Evolutionary conservation across 2,797 vertebrate genomes (phyloP).

Genomic region (Leucoraja ocellata): DNA sequence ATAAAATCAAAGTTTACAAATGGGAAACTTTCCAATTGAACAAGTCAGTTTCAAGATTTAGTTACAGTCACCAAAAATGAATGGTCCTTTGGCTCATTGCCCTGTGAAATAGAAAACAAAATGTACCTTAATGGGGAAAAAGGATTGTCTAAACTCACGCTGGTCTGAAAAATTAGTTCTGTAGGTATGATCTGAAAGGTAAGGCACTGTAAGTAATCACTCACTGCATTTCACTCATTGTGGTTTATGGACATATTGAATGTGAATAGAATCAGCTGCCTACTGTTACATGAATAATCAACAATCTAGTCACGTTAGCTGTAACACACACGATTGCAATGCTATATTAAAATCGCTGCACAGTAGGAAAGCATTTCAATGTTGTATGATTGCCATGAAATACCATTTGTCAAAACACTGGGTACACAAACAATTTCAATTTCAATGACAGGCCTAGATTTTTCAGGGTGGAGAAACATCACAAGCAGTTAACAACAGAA

Average conservation of each 20-base stretch:
- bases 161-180: constrained; percentile 2
- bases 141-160: background rate
- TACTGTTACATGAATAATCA: background rate
- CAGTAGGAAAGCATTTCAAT: background rate
- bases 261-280: constrained; percentile 5
- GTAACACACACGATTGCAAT: background rate
- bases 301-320: background rate
- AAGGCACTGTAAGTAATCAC: background rate
- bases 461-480: background rate
- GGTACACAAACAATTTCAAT: background rate
- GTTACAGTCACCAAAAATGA: background rate
- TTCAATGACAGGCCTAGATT: background rate
- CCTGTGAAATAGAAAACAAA: background rate
- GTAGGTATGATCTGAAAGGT: constrained; percentile 13
- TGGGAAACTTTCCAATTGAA: background rate
- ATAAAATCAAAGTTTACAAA: background rate
- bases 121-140: constrained; percentile 18
- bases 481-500: background rate
- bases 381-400: background rate
- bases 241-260: background rate
- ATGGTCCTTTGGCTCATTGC: background rate
- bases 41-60: constrained; percentile 7
- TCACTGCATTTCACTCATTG: constrained; percentile 11
- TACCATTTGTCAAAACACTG: background rate
- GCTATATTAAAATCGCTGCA: constrained; percentile 15